Conservation (phyloP, 2,888 invertebrate genomes). For the Abrostola tripartita region DNA sequence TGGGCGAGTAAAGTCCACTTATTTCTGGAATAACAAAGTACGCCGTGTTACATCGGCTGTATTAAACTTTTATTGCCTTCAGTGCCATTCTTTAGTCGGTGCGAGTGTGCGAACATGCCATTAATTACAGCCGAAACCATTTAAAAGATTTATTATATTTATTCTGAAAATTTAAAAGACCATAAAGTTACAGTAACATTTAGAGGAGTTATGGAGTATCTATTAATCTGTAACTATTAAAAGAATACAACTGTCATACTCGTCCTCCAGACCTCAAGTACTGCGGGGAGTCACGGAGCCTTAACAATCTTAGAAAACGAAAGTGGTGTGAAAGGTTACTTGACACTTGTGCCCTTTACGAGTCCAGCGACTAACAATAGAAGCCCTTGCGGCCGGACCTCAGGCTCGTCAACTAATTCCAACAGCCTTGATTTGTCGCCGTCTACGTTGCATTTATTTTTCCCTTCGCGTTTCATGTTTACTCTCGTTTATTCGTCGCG, state of each 20-base stretch:
- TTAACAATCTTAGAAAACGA: background rate
- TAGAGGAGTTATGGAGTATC: constrained; percentile 58
- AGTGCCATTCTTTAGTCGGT: constrained; percentile 78
- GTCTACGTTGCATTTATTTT: constrained; percentile 69
- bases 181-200: constrained; percentile 63
- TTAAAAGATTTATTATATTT: constrained; percentile 83
- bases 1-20: constrained; percentile 64
- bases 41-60: constrained; percentile 76
- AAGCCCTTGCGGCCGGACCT: constrained; percentile 5
- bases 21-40: constrained; percentile 75
- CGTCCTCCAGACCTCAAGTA: constrained; percentile 12
- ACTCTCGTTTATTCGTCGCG: constrained; percentile 78
- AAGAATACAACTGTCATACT: constrained; percentile 4
- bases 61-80: constrained; percentile 82
- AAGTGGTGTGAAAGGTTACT: constrained; percentile 26
- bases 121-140: constrained; percentile 83
- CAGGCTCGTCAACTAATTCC: constrained; percentile 25
- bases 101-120: constrained; percentile 79
- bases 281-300: background rate
- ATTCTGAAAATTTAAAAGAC: constrained; percentile 73
- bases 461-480: constrained; percentile 72
- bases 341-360: constrained; percentile 10
- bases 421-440: constrained; percentile 75
- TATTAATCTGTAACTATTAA: constrained; percentile 22
- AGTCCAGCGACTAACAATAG: constrained; percentile 24